Conservation (phyloP, 2,113 vertebrate species). For the Brachyistius frenatus region DNA sequence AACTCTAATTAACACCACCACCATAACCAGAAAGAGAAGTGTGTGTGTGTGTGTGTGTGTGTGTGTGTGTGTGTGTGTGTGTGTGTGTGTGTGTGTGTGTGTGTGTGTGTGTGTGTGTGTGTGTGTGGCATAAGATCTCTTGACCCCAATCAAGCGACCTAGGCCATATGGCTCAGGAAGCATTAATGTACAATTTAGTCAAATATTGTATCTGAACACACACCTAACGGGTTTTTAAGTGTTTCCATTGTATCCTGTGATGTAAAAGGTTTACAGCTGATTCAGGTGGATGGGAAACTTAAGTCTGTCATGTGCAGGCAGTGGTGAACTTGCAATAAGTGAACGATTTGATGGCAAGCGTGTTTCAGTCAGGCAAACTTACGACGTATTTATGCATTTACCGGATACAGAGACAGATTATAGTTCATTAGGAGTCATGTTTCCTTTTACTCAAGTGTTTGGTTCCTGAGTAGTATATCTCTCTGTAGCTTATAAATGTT, state of each 20-base stretch:
- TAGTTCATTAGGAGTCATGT: no score
- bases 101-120: not conserved
- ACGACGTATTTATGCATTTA: no score
- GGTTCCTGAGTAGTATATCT: not conserved
- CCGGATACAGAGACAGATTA: no score
- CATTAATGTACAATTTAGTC: slow-evolving; percentile 5
- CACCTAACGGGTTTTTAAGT: no score
- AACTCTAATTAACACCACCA: slow-evolving; percentile 68
- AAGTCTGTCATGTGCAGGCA: not conserved
- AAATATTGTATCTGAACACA: not conserved
- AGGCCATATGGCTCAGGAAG: slow-evolving; percentile 27
- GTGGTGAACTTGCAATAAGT: not conserved
- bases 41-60: no score
- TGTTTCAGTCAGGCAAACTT: no score
- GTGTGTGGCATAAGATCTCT: slow-evolving; percentile 28
- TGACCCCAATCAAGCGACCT: slow-evolving; percentile 52
- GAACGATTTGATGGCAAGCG: not conserved
- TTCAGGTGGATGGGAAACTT: not conserved
- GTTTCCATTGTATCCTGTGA: not conserved
- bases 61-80: not conserved
- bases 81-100: not conserved
- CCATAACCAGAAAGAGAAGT: slow-evolving; percentile 22
- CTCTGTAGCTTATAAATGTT: not conserved
- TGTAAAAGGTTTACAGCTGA: not conserved
- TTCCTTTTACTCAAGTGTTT: not conserved